Evolutionary conservation across 2,888 invertebrate genomes (phyloP).

Genomic region (Cephalotes varians): DNA sequence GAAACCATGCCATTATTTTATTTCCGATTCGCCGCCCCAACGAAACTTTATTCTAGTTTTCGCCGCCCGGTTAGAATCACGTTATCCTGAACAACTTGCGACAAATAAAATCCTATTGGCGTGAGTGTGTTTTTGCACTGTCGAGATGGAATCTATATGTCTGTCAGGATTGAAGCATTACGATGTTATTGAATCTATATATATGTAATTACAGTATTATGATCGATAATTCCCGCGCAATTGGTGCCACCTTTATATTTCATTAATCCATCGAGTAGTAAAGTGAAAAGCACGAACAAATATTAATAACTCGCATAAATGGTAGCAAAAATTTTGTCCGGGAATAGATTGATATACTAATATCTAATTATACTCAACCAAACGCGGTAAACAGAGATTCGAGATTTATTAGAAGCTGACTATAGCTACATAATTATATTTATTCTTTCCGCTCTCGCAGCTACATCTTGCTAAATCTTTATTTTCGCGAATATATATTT

Average conservation of each 20-base stretch:
- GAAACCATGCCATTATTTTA: constrained; percentile 28
- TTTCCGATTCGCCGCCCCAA: constrained; percentile 18
- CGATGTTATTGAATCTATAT: neutral
- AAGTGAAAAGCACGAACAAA: neutral
- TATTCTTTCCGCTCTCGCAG: neutral
- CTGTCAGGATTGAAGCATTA: neutral
- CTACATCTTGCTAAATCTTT: neutral
- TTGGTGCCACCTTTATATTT: neutral
- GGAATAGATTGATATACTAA: neutral
- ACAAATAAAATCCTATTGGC: constrained; percentile 13
- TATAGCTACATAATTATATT: constrained; percentile 22
- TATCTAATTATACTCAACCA: neutral
- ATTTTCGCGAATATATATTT: constrained; percentile 13
- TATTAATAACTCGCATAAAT: constrained; percentile 4
- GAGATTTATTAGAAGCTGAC: constrained; percentile 5
- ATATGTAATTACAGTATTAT: neutral
- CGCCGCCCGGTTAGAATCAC: neutral
- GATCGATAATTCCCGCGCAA: neutral
- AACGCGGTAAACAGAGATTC: neutral
- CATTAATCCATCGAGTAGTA: neutral
- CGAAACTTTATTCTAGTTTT: constrained; percentile 26
- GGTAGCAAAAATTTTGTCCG: neutral
- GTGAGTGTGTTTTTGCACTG: neutral
- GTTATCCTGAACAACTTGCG: constrained; percentile 35
- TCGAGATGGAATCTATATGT: constrained; percentile 1